Percentiles rank a stretch among this genome's conserved stretches.
Conservation (phyloP, 35 echinoderm and acorn worm species). For the Chiridota heheva region DNA sequence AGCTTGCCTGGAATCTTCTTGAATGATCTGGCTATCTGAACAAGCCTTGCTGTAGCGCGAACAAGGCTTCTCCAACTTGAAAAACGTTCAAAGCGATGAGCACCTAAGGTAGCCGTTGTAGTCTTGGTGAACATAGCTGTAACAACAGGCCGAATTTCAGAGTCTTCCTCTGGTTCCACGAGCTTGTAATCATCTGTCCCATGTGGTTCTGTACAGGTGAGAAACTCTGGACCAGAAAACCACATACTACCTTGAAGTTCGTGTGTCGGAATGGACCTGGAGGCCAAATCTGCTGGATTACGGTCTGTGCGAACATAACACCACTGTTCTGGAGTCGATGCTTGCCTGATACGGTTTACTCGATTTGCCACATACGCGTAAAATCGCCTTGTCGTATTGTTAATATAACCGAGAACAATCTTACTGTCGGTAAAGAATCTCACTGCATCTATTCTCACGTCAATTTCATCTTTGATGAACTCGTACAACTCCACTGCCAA, state of each 20-base stretch:
- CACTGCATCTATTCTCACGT: constrained; percentile 5
- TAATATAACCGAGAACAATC: constrained; percentile 68
- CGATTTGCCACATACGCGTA: constrained; percentile 67
- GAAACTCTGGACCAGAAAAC: constrained; percentile 5
- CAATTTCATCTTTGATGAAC: constrained; percentile 33
- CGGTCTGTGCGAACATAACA: constrained; percentile 26
- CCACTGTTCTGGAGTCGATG: constrained; percentile 55
- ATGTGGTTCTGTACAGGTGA: background rate
- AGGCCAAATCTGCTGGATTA: constrained; percentile 46
- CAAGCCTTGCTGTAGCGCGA: constrained; percentile 12
- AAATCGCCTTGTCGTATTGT: constrained; percentile 47
- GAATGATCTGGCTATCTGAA: background rate
- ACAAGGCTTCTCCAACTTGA: constrained; percentile 3
- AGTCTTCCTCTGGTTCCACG: background rate
- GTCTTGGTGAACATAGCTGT: background rate
- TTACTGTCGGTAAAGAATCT: constrained; percentile 71
- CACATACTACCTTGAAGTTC: background rate
- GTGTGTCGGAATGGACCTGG: background rate
- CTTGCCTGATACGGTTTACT: constrained; percentile 48
- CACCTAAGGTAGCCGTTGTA: background rate
- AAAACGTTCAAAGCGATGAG: background rate
- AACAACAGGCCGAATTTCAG: background rate
- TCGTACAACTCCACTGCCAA: constrained; percentile 31
- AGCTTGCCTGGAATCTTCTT: background rate
- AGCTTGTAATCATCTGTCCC: background rate